These are phyloP conservation scores for Luidia sarsii DNA, from an alignment of 53 echinoderm and acorn worm species.

Conservation along the genomic window DNA sequence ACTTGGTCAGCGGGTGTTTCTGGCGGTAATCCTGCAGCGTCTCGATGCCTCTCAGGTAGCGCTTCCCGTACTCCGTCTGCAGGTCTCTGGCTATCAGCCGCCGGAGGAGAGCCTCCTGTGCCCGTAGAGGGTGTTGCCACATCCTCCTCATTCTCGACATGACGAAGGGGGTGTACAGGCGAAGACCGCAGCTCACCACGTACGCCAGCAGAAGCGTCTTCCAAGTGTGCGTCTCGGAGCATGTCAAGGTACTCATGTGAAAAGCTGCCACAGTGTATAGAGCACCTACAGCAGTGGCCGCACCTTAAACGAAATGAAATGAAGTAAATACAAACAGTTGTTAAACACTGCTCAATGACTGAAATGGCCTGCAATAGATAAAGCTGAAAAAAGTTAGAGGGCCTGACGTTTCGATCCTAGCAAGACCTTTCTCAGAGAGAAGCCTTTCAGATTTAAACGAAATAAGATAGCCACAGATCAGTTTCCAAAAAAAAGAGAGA, in stretches of 20 bases:
- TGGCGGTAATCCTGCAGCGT: constrained; percentile 37
- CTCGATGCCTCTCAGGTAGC: too few relatives aligned
- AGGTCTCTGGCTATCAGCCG: constrained; percentile 29
- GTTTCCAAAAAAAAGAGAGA: too few relatives aligned
- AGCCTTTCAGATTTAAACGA: too few relatives aligned
- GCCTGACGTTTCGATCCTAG: too few relatives aligned
- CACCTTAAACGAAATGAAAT: neutral
- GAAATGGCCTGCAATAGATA: too few relatives aligned
- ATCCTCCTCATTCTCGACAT: neutral
- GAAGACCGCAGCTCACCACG: neutral
- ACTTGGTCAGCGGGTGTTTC: constrained; percentile 58
- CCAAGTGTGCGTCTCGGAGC: constrained; percentile 19
- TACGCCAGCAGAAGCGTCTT: constrained; percentile 28
- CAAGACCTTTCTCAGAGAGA: too few relatives aligned
- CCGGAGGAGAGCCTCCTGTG: constrained; percentile 27
- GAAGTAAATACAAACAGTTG: too few relatives aligned
- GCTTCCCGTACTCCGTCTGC: constrained; percentile 6
- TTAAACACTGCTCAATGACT: too few relatives aligned
- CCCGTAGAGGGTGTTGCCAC: constrained; percentile 10
- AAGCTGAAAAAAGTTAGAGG: too few relatives aligned
- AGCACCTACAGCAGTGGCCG: neutral
- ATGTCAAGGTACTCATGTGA: constrained; percentile 33
- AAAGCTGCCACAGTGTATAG: constrained; percentile 23
- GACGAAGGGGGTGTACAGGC: neutral
- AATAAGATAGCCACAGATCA: too few relatives aligned